A percentile compares a stretch with the other conserved stretches of the same genome.
Evolutionary conservation across 2,113 vertebrate species (phyloP).

Genomic region (Grus americana): DNA sequence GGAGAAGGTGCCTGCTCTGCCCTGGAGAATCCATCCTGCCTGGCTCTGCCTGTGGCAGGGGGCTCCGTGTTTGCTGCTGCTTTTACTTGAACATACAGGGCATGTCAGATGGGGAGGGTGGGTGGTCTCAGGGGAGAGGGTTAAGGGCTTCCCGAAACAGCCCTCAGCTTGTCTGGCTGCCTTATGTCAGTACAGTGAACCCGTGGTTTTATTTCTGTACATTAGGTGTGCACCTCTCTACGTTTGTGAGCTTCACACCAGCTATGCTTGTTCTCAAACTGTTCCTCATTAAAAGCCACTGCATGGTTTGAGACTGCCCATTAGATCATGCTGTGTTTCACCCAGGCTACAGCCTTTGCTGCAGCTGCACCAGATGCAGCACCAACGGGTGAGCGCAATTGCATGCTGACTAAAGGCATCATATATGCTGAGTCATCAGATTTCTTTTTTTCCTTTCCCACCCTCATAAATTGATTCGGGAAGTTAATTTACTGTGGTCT

Average conservation of each 20-base stretch:
- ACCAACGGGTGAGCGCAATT: accelerated
- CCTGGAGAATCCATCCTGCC: not conserved
- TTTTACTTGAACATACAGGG: not conserved
- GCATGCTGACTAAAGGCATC: too few species aligned
- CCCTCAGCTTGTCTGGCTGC: not conserved
- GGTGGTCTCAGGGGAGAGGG: not conserved
- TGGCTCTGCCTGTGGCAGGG: not conserved
- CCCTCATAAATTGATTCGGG: not conserved
- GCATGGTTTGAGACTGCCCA: accelerated
- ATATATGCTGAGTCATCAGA: not conserved
- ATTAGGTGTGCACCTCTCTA: accelerated
- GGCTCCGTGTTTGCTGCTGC: not conserved
- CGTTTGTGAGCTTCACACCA: accelerated
- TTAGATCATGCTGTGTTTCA: not conserved
- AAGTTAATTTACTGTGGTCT: not conserved
- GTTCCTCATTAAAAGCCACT: accelerated
- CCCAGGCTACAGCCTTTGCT: not conserved
- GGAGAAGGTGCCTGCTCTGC: not conserved
- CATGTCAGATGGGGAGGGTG: not conserved
- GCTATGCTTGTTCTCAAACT: accelerated
- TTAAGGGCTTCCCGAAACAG: not conserved
- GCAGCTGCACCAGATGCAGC: not conserved
- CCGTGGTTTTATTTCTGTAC: too few species aligned
- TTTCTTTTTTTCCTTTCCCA: not conserved
- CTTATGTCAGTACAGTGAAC: accelerated